phyloP scores from a whole-genome alignment of 2,113 vertebrate species.

The Xiphias gladius region DNA sequence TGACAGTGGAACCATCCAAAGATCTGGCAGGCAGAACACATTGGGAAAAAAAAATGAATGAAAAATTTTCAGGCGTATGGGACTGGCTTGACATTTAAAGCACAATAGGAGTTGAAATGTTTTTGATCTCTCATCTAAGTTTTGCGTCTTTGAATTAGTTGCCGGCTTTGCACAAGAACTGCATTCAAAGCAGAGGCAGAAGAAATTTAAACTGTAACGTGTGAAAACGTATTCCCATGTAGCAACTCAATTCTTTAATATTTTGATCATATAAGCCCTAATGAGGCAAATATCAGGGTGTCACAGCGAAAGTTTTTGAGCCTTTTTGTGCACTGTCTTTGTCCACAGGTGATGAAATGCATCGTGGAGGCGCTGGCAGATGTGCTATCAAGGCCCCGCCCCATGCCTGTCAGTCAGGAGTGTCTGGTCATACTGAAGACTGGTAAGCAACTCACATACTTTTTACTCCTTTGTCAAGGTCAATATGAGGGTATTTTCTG shows the following conservation, averaged over 20 bases:
- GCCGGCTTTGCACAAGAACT: not conserved
- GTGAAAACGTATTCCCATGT: not conserved
- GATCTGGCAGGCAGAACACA: not conserved
- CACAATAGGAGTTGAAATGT: slow-evolving; percentile 22
- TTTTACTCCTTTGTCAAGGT: not conserved
- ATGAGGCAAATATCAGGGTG: not conserved
- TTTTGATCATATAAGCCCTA: accelerated
- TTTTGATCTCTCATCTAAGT: slow-evolving; percentile 44
- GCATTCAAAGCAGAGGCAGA: slow-evolving; percentile 21
- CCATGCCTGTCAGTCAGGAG: slow-evolving; percentile 88
- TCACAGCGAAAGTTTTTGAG: not conserved
- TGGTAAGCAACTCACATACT: slow-evolving; percentile 80
- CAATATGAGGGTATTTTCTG: not conserved
- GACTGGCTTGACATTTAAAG: slow-evolving; percentile 19
- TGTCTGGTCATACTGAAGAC: slow-evolving; percentile 90
- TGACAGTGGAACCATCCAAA: slow-evolving; percentile 1
- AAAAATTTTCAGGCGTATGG: not conserved
- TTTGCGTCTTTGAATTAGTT: slow-evolving; percentile 20
- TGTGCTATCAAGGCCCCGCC: slow-evolving; percentile 90
- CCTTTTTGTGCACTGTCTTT: slow-evolving; percentile 23
- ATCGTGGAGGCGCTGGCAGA: slow-evolving; percentile 94
- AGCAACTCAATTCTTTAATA: not conserved
- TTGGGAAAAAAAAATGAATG: too few species aligned
- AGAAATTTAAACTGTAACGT: not conserved
- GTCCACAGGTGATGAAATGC: slow-evolving; percentile 93